Base-by-base conservation (phyloP, 1,140 invertebrate genomes). In the Oppia nitens region DNA sequence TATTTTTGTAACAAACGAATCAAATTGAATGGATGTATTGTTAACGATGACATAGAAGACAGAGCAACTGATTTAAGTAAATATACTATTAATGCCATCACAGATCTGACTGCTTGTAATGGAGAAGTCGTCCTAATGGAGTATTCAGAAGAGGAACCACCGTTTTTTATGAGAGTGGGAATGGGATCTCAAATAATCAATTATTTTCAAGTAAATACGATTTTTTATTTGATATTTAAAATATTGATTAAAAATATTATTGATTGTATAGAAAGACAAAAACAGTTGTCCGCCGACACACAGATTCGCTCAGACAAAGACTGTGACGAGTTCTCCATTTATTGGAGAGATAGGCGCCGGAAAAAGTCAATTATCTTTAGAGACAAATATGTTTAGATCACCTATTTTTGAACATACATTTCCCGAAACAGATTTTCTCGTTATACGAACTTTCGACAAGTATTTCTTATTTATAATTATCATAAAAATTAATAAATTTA, bases 171-270 rank as follows among this genome's bases (percentile, higher is more conserved):
- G 73, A 90, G 95, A 77, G 82, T 86, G 32, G 95, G 95, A 55
- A 99, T 99, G 95, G 95, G 91, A 65, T 90, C 90, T 0, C 95
- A 95, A 73, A 82, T 98, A 47, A 95, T 96, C 71, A 98, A 98
- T 70, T 98, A 98, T 70, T 97, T 96, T 68, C 47, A 50, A 2
- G 52, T 59, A 73, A n/a, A n/a, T 78, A 75, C 70, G 84, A 87
- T 0, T 52, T 23, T n/a, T 1, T 24, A 24, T 52, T 21, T 52
- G 26, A 24, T 3, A n/a, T 24, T 17, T 24, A 26, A 20, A 23
- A 11, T 24, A 24, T 17, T 21, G 49, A 17, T 21, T 20, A 21
- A 20, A 21, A 17, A 20, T 40, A 9, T 6, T 40, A 9, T 40
- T 40, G 32, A 9, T 40, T 9, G 6, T 40, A 9, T 40, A 40